phyloP scores from a whole-genome alignment of 2,113 vertebrate genomes.

The Anser cygnoides region DNA sequence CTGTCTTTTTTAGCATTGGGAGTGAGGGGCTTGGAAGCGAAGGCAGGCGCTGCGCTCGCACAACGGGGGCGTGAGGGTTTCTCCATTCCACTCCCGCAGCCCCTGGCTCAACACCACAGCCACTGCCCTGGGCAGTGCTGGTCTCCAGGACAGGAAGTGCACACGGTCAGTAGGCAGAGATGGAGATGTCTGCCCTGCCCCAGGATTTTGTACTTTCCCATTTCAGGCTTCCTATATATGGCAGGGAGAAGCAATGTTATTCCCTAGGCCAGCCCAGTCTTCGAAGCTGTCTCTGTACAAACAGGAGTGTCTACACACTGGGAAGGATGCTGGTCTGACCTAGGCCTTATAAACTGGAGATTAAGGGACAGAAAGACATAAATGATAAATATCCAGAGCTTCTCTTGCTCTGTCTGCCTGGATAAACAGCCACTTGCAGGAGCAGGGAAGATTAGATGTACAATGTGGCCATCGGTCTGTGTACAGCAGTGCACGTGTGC shows the following conservation, averaged over 20 bases:
- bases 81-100: neutral
- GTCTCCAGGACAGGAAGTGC: too few relatives aligned
- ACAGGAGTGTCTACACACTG: neutral
- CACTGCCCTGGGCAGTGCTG: neutral
- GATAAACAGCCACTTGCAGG: neutral
- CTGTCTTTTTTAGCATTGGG: neutral
- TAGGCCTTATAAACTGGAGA: neutral
- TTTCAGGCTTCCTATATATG: neutral
- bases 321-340: neutral
- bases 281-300: neutral
- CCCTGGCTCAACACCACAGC: neutral
- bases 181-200: neutral
- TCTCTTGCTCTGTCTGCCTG: neutral
- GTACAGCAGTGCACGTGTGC: too few relatives aligned
- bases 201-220: neutral
- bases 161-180: neutral
- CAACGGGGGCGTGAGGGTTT: neutral
- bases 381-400: neutral
- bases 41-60: neutral
- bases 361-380: neutral
- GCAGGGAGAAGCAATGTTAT: too few relatives aligned
- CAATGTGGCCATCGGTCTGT: accelerated
- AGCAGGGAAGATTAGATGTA: neutral
- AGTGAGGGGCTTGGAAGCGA: neutral
- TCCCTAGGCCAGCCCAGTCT: neutral